Evolutionary conservation across 2,888 invertebrate species (phyloP).

Genomic region (Phalera bucephala): DNA sequence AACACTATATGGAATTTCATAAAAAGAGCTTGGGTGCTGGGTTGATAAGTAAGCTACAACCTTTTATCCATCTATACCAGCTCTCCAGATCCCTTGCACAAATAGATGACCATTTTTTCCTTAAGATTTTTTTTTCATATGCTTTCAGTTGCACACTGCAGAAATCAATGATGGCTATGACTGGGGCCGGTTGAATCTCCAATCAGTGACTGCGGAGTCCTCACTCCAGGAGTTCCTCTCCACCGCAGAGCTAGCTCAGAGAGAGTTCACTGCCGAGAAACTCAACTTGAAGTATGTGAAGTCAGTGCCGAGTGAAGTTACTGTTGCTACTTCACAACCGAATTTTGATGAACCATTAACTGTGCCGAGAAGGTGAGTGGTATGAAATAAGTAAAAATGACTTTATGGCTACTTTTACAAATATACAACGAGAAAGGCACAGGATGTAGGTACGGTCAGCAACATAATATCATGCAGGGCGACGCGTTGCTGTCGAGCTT

Average conservation of each 20-base stretch:
- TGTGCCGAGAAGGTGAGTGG: slow-evolving; percentile 90
- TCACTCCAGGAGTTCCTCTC: slow-evolving; percentile 97
- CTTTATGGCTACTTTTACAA: no score
- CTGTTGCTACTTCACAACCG: slow-evolving; percentile 65
- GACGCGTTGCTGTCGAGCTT: no score
- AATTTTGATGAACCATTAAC: slow-evolving; percentile 73
- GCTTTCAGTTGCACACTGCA: slow-evolving; percentile 91
- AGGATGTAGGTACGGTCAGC: no score
- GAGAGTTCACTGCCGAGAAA: slow-evolving; percentile 96
- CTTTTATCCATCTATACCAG: no score
- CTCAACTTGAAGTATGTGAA: slow-evolving; percentile 87
- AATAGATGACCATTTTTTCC: no score
- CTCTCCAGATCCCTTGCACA: no score
- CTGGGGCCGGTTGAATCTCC: slow-evolving; percentile 94
- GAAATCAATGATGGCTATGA: slow-evolving; percentile 96
- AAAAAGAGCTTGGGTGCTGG: no score
- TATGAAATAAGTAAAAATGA: no score
- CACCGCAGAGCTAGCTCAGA: slow-evolving; percentile 96
- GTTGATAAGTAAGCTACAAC: no score
- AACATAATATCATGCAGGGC: no score
- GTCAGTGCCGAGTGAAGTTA: slow-evolving; percentile 62
- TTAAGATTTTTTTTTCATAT: not conserved
- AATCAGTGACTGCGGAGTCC: slow-evolving; percentile 97
- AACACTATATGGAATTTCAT: no score
- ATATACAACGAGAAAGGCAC: no score